Evolutionary conservation across 1,140 invertebrate species (phyloP).

Genomic region (Pseudobourletiella spinata): DNA sequence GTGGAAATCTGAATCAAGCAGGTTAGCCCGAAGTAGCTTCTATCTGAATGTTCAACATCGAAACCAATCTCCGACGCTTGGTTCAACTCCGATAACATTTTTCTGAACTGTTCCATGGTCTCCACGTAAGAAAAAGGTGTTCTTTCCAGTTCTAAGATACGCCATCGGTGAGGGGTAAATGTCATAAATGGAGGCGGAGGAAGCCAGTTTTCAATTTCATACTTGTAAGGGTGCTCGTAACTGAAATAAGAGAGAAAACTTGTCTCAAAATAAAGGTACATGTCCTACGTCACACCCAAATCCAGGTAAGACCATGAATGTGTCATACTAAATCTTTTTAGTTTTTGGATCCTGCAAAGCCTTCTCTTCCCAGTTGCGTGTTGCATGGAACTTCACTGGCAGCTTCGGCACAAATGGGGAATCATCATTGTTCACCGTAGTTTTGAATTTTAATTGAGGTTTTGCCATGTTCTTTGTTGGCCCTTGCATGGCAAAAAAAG

Average conservation of each 20-base stretch:
- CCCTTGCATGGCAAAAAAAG: slow-evolving; percentile 3
- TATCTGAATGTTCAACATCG: slow-evolving; percentile 73
- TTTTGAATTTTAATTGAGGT: slow-evolving; percentile 74
- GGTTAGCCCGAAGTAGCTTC: slow-evolving; percentile 72
- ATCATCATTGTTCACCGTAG: slow-evolving; percentile 68
- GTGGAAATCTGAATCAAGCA: slow-evolving; percentile 95
- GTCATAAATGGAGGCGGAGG: slow-evolving; percentile 46
- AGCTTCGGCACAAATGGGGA: slow-evolving; percentile 71
- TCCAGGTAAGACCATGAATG: background rate
- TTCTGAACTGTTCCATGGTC: slow-evolving; percentile 53
- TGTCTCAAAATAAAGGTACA: background rate
- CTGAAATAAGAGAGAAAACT: background rate
- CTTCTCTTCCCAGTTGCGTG: slow-evolving; percentile 64
- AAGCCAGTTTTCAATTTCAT: slow-evolving; percentile 66
- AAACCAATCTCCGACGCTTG: slow-evolving; percentile 64
- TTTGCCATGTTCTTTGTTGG: slow-evolving; percentile 43
- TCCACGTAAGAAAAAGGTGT: slow-evolving; percentile 61
- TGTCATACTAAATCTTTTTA: slow-evolving; percentile 26
- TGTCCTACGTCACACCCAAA: background rate
- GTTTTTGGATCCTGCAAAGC: slow-evolving; percentile 55
- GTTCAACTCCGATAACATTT: slow-evolving; percentile 56
- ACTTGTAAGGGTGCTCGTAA: slow-evolving; percentile 82
- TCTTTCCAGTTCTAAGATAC: slow-evolving; percentile 44
- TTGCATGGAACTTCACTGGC: slow-evolving; percentile 74
- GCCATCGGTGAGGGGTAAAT: slow-evolving; percentile 31